Evolutionary conservation across 2,888 invertebrate species (phyloP).

Genomic region (Hirtodrosophila trivittata): DNA sequence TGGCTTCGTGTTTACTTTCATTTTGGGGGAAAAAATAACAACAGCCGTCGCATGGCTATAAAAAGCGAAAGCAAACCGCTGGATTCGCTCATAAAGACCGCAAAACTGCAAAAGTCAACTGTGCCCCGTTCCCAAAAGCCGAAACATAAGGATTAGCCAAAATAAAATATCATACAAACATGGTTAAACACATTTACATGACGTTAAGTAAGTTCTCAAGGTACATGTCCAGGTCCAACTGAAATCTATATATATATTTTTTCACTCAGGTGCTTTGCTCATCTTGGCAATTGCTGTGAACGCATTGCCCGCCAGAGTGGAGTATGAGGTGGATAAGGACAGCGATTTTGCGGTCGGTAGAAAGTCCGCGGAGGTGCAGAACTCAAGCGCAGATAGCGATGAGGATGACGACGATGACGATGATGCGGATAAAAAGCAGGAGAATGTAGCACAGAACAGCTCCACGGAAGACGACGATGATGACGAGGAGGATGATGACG

Average conservation of each 20-base stretch:
- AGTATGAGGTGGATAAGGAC: slow-evolving; percentile 21
- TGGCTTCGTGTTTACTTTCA: slow-evolving; percentile 73
- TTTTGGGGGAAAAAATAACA: slow-evolving; percentile 46
- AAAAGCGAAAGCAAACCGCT: slow-evolving; percentile 74
- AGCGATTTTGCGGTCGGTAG: slow-evolving; percentile 28
- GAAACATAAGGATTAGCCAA: slow-evolving; percentile 44
- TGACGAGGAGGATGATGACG: slow-evolving; percentile 57
- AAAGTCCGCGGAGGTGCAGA: slow-evolving; percentile 21
- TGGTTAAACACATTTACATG: slow-evolving; percentile 62
- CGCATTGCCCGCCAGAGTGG: slow-evolving; percentile 46
- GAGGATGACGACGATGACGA: slow-evolving; percentile 73
- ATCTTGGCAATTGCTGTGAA: slow-evolving; percentile 44
- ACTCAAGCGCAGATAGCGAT: slow-evolving; percentile 48
- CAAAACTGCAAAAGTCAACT: slow-evolving; percentile 75
- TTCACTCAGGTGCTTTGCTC: slow-evolving; percentile 49
- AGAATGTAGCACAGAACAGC: slow-evolving; percentile 33
- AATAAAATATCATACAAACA: slow-evolving; percentile 19
- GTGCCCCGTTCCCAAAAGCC: slow-evolving; percentile 27
- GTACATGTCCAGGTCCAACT: no score
- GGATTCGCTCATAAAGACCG: slow-evolving; percentile 79
- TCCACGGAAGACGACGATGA: slow-evolving; percentile 52
- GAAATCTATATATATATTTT: not conserved
- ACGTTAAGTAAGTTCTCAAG: slow-evolving; percentile 61
- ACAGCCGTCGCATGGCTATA: slow-evolving; percentile 58
- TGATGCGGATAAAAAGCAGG: slow-evolving; percentile 46